Conservation (phyloP, 1,140 invertebrate species). For the Lasioglossum albipes region DNA sequence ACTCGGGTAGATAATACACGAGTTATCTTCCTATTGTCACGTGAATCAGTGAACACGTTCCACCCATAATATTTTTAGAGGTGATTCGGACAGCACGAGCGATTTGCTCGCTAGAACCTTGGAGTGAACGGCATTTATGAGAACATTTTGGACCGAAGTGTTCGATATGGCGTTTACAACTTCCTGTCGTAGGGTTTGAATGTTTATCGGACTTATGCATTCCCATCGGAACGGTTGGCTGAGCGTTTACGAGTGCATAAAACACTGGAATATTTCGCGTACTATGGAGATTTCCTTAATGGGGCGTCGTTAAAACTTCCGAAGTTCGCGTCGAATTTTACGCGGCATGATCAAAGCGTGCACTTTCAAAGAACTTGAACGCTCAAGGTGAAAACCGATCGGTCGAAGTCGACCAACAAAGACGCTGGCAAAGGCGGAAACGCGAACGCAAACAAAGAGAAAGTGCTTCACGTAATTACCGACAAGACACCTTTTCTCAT, state of each 20-base stretch:
- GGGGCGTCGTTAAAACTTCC: constrained; percentile 18
- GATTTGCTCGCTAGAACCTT: not conserved
- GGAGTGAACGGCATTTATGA: not conserved
- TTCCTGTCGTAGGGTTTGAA: not conserved
- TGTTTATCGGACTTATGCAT: not conserved
- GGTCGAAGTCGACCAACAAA: not conserved
- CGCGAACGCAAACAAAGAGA: not conserved
- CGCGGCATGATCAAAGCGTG: constrained; percentile 4
- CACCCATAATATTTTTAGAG: not conserved
- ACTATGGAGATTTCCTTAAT: constrained; percentile 9
- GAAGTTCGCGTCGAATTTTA: not conserved
- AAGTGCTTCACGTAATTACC: not conserved
- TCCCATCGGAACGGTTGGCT: no score
- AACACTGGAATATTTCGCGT: not conserved
- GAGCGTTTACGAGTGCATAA: constrained; percentile 4
- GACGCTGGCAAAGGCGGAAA: not conserved
- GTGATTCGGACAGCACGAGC: not conserved
- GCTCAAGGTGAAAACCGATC: not conserved
- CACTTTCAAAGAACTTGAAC: not conserved
- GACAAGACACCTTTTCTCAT: no score
- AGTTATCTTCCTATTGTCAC: no score
- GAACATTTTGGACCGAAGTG: not conserved
- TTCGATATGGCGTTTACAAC: not conserved
- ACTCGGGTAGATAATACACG: no score
- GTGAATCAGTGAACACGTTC: not conserved